Evolutionary conservation across 2,113 vertebrate species (phyloP).

Genomic region (Engraulis encrasicolus): DNA sequence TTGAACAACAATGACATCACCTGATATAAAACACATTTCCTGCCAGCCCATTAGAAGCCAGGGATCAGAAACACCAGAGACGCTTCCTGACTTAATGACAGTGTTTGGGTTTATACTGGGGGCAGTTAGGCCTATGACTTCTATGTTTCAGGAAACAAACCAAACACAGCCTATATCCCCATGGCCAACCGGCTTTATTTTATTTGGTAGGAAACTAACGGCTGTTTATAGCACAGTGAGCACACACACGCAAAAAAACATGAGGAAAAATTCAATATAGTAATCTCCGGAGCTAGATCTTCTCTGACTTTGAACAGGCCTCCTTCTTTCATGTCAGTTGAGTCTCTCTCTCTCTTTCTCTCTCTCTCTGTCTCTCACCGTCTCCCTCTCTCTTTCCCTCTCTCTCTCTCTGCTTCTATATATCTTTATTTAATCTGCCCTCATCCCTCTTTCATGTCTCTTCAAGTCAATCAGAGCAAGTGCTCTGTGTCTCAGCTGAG

Average conservation of each 20-base stretch:
- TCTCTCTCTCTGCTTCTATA: neutral
- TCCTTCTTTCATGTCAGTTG: neutral
- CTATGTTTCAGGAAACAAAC: neutral
- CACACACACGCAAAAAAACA: neutral
- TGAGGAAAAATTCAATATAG: neutral
- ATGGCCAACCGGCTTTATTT: neutral
- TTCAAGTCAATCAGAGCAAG: conserved; percentile 52
- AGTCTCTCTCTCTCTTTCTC: neutral
- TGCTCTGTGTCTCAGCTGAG: conserved; percentile 53
- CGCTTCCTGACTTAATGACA: conserved; percentile 41
- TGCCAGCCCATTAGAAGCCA: conserved; percentile 56
- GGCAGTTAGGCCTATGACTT: conserved; percentile 8
- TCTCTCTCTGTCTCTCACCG: neutral
- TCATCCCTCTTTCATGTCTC: conserved; percentile 13
- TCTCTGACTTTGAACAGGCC: too few species aligned
- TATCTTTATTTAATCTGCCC: conserved; percentile 27
- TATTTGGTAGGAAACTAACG: neutral
- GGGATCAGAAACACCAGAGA: conserved; percentile 42
- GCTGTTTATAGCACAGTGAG: neutral
- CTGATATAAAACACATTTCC: conserved; percentile 41
- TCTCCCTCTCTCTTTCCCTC: neutral
- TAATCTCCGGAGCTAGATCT: neutral
- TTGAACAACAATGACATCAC: conserved; percentile 11
- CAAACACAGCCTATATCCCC: neutral
- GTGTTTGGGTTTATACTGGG: conserved; percentile 21